Percentiles rank a stretch among this genome's conserved stretches.
phyloP scores from a whole-genome alignment of 2,113 vertebrate genomes.

The Eurystomus gularis region DNA sequence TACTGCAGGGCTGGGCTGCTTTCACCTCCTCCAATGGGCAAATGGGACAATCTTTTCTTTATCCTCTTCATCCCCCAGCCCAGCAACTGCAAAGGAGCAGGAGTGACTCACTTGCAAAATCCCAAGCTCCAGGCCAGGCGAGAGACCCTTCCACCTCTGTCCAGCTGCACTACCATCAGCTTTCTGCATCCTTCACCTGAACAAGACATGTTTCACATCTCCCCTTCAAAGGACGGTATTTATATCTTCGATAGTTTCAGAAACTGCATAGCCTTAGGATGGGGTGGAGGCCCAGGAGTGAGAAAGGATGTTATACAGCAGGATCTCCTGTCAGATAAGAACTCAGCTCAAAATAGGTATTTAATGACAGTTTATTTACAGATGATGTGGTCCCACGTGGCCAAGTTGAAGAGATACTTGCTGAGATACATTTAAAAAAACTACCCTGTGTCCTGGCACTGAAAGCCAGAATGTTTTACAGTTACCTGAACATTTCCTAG shows the following conservation, averaged over 20 bases:
- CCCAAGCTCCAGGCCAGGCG: background rate
- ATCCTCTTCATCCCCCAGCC: background rate
- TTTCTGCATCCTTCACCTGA: background rate
- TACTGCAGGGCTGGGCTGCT: background rate
- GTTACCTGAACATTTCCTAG: background rate
- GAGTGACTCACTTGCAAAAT: background rate
- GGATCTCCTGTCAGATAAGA: background rate
- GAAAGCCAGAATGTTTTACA: background rate
- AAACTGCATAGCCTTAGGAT: background rate
- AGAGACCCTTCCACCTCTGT: background rate
- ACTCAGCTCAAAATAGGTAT: background rate
- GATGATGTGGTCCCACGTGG: background rate
- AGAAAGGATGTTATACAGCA: background rate
- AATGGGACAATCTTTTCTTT: background rate
- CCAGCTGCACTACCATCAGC: background rate
- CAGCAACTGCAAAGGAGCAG: background rate
- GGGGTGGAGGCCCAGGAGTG: background rate
- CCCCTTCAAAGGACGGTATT: background rate
- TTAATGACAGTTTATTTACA: slow-evolving; percentile 21
- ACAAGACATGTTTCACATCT: accelerated
- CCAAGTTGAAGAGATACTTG: background rate
- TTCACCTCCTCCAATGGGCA: background rate
- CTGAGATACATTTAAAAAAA: background rate
- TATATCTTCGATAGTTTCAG: background rate
- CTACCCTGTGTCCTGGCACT: background rate